Evolutionary conservation across 2,113 vertebrate genomes (phyloP).

Genomic region (Apeltes quadracus): DNA sequence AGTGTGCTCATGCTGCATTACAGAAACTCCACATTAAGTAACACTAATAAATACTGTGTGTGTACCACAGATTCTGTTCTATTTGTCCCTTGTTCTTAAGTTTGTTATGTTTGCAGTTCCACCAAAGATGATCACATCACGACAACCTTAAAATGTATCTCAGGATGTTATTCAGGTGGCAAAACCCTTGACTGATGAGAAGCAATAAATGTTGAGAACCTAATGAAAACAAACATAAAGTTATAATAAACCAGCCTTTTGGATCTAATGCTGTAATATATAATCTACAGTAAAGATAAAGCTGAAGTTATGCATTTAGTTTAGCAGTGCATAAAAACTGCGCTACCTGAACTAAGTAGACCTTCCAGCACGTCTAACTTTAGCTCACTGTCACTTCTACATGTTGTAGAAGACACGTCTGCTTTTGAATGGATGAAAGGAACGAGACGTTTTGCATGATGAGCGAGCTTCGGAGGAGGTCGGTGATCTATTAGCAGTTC

Average conservation of each 20-base stretch:
- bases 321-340: no score
- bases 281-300: not conserved
- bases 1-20: constrained; percentile 15
- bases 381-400: not conserved
- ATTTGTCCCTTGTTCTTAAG: constrained; percentile 8
- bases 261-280: not conserved
- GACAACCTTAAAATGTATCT: no score
- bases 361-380: not conserved
- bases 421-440: not conserved
- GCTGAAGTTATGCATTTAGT: not conserved
- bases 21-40: constrained; percentile 21
- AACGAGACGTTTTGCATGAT: not conserved
- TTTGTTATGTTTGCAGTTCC: not conserved
- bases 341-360: not conserved
- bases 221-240: not conserved
- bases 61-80: constrained; percentile 8
- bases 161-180: not conserved
- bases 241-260: not conserved
- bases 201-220: not conserved
- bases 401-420: not conserved
- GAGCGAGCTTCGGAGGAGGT: not conserved
- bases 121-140: no score
- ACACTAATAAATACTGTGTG: constrained; percentile 29
- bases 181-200: not conserved
- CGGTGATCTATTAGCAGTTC: not conserved